Conservation (phyloP, 2,888 invertebrate species). For the Schizotus pectinicornis region DNA sequence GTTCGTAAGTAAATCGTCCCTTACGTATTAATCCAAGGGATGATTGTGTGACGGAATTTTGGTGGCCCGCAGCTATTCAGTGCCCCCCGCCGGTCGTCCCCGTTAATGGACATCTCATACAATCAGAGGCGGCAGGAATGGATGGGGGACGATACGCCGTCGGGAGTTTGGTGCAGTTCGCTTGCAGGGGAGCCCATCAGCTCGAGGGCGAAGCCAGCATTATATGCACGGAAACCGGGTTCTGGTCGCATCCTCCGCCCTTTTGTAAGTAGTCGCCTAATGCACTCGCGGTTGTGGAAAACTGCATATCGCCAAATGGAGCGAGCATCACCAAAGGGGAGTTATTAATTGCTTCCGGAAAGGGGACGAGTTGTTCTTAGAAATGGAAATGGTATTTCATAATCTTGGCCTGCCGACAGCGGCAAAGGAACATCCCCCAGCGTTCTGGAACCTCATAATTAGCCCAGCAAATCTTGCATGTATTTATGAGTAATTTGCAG, state of each 20-base stretch:
- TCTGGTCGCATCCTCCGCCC: conserved; percentile 87
- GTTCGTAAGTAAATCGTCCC: conserved; percentile 64
- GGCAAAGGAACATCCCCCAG: no score
- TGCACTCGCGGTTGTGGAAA: neutral
- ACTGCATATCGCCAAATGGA: no score
- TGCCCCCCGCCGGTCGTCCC: conserved; percentile 80
- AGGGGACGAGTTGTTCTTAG: no score
- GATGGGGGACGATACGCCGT: conserved; percentile 73
- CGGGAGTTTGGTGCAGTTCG: conserved; percentile 81
- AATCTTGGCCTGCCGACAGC: no score
- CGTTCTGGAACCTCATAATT: no score
- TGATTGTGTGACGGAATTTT: conserved; percentile 19
- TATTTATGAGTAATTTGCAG: no score
- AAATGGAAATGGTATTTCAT: no score
- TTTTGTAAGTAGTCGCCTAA: conserved; percentile 66
- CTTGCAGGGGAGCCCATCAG: conserved; percentile 71
- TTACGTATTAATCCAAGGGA: neutral
- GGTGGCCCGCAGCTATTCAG: conserved; percentile 70
- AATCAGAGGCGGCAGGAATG: conserved; percentile 61
- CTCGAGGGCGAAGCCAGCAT: conserved; percentile 81
- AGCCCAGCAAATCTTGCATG: no score
- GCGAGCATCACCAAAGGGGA: neutral
- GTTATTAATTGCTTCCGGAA: no score
- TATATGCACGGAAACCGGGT: conserved; percentile 86
- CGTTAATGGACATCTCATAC: conserved; percentile 70